These are phyloP conservation scores for Sycophaga agraensis DNA, from an alignment of 1,140 invertebrate species.

Conservation along the genomic window DNA sequence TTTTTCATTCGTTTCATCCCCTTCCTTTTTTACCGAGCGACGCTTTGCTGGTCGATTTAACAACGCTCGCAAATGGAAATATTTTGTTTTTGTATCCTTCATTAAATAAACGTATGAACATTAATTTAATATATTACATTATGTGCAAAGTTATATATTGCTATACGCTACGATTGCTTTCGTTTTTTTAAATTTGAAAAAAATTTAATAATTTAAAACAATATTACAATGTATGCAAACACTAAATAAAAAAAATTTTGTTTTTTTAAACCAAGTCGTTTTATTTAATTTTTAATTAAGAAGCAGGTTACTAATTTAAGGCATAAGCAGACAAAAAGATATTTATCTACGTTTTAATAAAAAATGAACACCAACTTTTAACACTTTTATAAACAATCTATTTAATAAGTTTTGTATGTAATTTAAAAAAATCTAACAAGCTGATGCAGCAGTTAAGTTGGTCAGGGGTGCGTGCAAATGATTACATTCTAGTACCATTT, in stretches of 20 bases:
- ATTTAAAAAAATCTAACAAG: too few relatives aligned
- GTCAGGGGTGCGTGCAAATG: background rate
- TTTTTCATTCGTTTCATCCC: slow-evolving; percentile 5
- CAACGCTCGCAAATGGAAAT: slow-evolving; percentile 4
- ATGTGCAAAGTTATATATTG: too few relatives aligned
- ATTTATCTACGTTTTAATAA: too few relatives aligned
- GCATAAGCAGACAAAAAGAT: background rate
- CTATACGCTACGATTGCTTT: too few relatives aligned
- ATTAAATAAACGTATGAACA: too few relatives aligned
- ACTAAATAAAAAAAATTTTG: slow-evolving; percentile 8
- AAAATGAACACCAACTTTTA: too few relatives aligned
- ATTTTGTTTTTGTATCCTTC: too few relatives aligned
- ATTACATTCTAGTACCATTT: too few relatives aligned
- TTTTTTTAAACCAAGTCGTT: slow-evolving; percentile 12
- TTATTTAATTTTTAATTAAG: background rate
- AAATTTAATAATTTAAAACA: background rate
- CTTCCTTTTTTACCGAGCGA: slow-evolving; percentile 1
- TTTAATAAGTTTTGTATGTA: background rate
- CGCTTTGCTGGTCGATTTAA: slow-evolving; percentile 23
- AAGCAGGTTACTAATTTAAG: background rate
- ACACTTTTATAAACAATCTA: too few relatives aligned
- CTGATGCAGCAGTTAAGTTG: background rate
- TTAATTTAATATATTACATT: too few relatives aligned
- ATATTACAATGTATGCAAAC: background rate
- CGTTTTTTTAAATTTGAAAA: too few relatives aligned